Conservation (phyloP, 2,113 vertebrate species). For the Ploceus nigricollis region DNA sequence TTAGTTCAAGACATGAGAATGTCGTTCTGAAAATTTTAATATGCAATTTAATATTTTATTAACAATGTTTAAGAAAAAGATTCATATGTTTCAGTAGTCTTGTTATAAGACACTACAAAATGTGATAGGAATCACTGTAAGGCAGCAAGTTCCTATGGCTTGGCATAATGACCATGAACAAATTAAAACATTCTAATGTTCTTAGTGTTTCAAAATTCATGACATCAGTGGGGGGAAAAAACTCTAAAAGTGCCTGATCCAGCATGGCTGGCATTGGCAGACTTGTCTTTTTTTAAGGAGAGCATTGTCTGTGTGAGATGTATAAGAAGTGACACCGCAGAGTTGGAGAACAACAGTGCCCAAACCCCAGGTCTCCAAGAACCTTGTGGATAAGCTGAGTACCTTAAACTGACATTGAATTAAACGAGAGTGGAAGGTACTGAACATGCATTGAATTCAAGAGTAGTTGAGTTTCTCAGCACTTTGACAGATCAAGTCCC, state of each 20-base stretch:
- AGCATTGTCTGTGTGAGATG: neutral
- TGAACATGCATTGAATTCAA: neutral
- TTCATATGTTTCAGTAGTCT: slow-evolving; percentile 27
- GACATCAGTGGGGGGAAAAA: neutral
- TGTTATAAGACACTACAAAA: slow-evolving; percentile 20
- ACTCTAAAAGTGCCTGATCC: neutral
- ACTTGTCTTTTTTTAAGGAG: neutral
- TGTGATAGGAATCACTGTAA: slow-evolving; percentile 17
- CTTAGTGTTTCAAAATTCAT: neutral
- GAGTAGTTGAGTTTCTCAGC: neutral
- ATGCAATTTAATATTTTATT: slow-evolving; percentile 75
- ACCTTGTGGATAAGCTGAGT: neutral
- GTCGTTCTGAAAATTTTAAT: slow-evolving; percentile 67
- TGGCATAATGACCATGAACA: neutral
- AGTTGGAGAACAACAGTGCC: neutral
- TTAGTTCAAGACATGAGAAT: slow-evolving; percentile 47
- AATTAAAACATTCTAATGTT: slow-evolving; percentile 17
- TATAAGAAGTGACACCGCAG: neutral
- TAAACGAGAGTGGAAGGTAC: slow-evolving; percentile 24
- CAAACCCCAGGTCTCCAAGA: neutral
- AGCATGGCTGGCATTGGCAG: neutral
- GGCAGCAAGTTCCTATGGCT: neutral
- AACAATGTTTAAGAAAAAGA: slow-evolving; percentile 59
- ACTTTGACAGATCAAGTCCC: slow-evolving; percentile 35
- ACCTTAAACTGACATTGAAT: slow-evolving; percentile 16